Percentiles rank a stretch among this genome's conserved stretches.
These are phyloP conservation scores for Heliconius congener DNA, from an alignment of 1,140 invertebrate species.

Conservation along the genomic window DNA sequence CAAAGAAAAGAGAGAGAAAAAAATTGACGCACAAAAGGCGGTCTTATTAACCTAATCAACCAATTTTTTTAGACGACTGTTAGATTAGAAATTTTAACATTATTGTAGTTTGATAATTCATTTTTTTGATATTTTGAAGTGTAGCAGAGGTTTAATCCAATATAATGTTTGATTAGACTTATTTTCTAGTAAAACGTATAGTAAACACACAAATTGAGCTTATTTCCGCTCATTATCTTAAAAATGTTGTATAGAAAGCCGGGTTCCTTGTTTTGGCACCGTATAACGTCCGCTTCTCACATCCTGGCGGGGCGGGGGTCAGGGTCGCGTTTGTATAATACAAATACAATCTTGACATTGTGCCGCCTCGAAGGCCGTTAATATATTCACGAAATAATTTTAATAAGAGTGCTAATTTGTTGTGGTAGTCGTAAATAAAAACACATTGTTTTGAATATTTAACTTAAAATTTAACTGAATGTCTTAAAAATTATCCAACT, in stretches of 20 bases:
- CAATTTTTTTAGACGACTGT: too few species aligned
- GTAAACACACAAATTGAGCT: background rate
- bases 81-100: too few species aligned
- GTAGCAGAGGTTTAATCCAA: too few species aligned
- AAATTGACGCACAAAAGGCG: too few species aligned
- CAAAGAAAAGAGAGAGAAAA: too few species aligned
- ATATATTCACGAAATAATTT: constrained; percentile 16
- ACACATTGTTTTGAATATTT: background rate
- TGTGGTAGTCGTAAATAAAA: background rate
- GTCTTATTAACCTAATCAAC: too few species aligned
- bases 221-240: background rate
- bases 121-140: too few species aligned
- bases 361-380: constrained; percentile 36
- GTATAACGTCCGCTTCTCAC: constrained; percentile 15
- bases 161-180: background rate
- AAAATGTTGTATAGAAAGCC: background rate
- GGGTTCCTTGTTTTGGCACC: constrained; percentile 7
- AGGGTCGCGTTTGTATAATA: constrained; percentile 38
- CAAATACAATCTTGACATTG: constrained; percentile 51
- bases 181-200: background rate
- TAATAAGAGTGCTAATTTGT: background rate
- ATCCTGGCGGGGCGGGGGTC: constrained; percentile 39
- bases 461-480: too few species aligned
- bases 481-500: background rate
- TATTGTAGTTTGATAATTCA: too few species aligned